phyloP scores from a whole-genome alignment of 2,888 invertebrate genomes.

The Gerosis bhagava region DNA sequence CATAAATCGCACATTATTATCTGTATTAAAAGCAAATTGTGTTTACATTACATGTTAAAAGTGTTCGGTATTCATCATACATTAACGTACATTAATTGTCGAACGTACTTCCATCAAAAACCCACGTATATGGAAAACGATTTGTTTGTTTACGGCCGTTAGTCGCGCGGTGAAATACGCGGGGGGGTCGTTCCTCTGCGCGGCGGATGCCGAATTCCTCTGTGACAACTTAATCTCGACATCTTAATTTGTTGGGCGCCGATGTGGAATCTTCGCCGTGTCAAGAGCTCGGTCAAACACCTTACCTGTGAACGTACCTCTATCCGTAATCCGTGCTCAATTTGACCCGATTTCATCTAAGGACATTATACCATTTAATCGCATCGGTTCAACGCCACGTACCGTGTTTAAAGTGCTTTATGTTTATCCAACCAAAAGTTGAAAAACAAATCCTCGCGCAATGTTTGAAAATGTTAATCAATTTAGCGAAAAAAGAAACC shows the following conservation, averaged over 20 bases:
- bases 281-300: constrained; percentile 64
- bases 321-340: constrained; percentile 36
- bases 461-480: constrained; percentile 19
- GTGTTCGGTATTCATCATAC: constrained; percentile 6
- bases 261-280: constrained; percentile 47
- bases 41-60: constrained; percentile 35
- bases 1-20: too few species aligned
- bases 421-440: constrained; percentile 9
- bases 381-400: constrained; percentile 29
- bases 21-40: too few species aligned
- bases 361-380: constrained; percentile 34
- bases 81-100: constrained; percentile 43
- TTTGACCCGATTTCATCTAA: constrained; percentile 36
- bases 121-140: constrained; percentile 47
- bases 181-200: constrained; percentile 42
- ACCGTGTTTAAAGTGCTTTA: constrained; percentile 9
- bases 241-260: constrained; percentile 63
- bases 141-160: constrained; percentile 44
- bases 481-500: not conserved
- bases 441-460: not conserved
- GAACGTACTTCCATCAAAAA: constrained; percentile 42
- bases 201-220: constrained; percentile 46
- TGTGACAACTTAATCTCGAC: constrained; percentile 59
- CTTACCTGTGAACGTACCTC: constrained; percentile 51
- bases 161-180: constrained; percentile 25